These are phyloP conservation scores for Trematomus bernacchii DNA, from an alignment of 2,797 vertebrate genomes.

Conservation along the genomic window DNA sequence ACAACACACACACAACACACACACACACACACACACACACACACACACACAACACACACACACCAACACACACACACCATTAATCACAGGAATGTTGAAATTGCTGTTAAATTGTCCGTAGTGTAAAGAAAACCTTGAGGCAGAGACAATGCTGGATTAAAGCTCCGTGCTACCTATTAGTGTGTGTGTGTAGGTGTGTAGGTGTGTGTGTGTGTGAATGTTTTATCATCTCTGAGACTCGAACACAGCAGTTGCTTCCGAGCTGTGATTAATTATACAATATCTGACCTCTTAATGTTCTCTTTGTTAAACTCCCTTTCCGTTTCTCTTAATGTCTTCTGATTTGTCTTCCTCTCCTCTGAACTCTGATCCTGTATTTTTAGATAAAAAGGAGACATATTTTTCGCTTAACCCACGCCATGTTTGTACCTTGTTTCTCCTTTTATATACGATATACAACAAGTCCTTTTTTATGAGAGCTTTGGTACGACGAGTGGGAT, in stretches of 20 bases:
- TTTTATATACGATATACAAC: background rate
- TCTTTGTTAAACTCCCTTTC: conserved; percentile 59
- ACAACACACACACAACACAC: conserved; percentile 33
- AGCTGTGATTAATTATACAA: conserved; percentile 70
- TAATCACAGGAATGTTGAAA: conserved; percentile 70
- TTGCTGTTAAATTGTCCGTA: conserved; percentile 70
- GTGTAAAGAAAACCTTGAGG: conserved; percentile 71
- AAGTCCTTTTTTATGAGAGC: background rate
- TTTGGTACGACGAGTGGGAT: conserved; percentile 10
- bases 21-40: background rate
- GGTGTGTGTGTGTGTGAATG: conserved; percentile 48
- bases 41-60: conserved; percentile 26
- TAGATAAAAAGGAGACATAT: conserved; percentile 16
- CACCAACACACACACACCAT: conserved; percentile 46
- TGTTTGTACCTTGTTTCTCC: background rate
- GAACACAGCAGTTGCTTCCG: conserved; percentile 37
- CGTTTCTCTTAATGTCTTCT: conserved; percentile 38
- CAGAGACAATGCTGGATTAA: conserved; percentile 33
- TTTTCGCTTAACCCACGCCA: conserved; percentile 3
- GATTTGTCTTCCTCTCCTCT: conserved; percentile 31
- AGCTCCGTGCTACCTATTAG: conserved; percentile 42
- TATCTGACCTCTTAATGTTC: conserved; percentile 65
- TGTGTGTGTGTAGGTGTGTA: conserved; percentile 21
- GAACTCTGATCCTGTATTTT: conserved; percentile 30
- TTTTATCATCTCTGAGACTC: conserved; percentile 41